Evolutionary conservation across 1,140 invertebrate genomes (phyloP).

Genomic region (Cherax destructor): DNA sequence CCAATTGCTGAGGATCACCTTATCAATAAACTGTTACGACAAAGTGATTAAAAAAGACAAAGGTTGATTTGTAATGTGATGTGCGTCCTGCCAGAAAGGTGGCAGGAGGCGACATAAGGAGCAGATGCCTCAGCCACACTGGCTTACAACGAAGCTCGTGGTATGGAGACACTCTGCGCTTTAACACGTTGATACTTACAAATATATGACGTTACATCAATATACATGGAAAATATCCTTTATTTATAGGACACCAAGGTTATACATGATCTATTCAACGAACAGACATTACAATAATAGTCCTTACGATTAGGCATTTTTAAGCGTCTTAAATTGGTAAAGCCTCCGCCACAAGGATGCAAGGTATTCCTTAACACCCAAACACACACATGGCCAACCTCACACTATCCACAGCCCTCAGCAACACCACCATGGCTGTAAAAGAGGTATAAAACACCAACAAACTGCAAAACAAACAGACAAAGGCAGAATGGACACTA

Average conservation of each 20-base stretch:
- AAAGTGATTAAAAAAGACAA: not conserved
- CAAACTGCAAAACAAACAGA: no score
- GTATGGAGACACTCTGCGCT: constrained; percentile 10
- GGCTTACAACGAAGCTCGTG: constrained; percentile 15
- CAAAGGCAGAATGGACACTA: no score
- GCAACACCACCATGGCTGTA: not conserved
- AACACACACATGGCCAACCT: constrained; percentile 23
- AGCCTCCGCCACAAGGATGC: constrained; percentile 4
- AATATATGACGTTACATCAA: constrained; percentile 61
- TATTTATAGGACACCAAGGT: constrained; percentile 52
- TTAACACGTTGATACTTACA: constrained; percentile 53
- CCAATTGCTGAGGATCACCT: not conserved
- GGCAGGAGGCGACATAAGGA: not conserved
- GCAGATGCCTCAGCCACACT: not conserved
- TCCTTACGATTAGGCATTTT: constrained; percentile 55
- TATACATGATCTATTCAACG: constrained; percentile 58
- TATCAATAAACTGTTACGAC: not conserved
- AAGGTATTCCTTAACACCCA: constrained; percentile 1
- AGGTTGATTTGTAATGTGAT: not conserved
- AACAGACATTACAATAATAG: constrained; percentile 46
- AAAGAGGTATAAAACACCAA: no score
- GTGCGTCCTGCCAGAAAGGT: not conserved
- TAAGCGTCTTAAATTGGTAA: constrained; percentile 62
- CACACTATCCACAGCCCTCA: not conserved
- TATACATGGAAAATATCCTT: constrained; percentile 62